Percentiles rank a stretch among this genome's conserved stretches.
Evolutionary conservation across 92 coral and sea anemone species (phyloP).

Genomic region (Scolanthus callimorphus): DNA sequence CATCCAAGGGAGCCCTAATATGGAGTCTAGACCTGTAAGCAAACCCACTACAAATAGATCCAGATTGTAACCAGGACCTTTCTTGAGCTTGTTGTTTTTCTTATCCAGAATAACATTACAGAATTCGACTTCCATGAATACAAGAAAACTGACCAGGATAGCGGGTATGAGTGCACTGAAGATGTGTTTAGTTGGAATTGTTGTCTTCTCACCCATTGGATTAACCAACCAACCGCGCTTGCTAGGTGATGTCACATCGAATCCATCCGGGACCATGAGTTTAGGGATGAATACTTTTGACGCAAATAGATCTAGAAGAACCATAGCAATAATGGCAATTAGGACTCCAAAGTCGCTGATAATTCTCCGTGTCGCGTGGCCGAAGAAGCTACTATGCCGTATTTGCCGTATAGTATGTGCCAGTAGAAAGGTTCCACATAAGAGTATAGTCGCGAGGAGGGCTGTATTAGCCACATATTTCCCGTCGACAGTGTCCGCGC

Average conservation of each 20-base stretch:
- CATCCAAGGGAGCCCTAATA: slow-evolving; percentile 98
- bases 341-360: slow-evolving; percentile 96
- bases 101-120: slow-evolving; percentile 92
- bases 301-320: slow-evolving; percentile 66
- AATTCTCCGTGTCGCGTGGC: slow-evolving; percentile 72
- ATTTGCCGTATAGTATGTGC: slow-evolving; percentile 75
- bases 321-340: slow-evolving; percentile 90
- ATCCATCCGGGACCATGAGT: slow-evolving; percentile 74
- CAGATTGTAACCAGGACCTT: slow-evolving; percentile 93
- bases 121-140: slow-evolving; percentile 97
- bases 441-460: slow-evolving; percentile 68
- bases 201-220: slow-evolving; percentile 77
- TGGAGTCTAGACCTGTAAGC: slow-evolving; percentile 80
- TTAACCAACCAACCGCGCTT: slow-evolving; percentile 80
- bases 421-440: slow-evolving; percentile 89
- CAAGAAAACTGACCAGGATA: slow-evolving; percentile 87
- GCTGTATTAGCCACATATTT: slow-evolving; percentile 66
- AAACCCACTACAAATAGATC: slow-evolving; percentile 90
- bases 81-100: slow-evolving; percentile 93
- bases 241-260: slow-evolving; percentile 63
- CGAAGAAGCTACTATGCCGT: slow-evolving; percentile 92
- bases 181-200: slow-evolving; percentile 49
- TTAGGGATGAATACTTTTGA: slow-evolving; percentile 60
- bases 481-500: slow-evolving; percentile 6
- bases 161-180: slow-evolving; percentile 91